Percentiles rank a stretch among this genome's conserved stretches.
Evolutionary conservation across 2,113 vertebrate genomes (phyloP).

Genomic region (Thomomys bottae): DNA sequence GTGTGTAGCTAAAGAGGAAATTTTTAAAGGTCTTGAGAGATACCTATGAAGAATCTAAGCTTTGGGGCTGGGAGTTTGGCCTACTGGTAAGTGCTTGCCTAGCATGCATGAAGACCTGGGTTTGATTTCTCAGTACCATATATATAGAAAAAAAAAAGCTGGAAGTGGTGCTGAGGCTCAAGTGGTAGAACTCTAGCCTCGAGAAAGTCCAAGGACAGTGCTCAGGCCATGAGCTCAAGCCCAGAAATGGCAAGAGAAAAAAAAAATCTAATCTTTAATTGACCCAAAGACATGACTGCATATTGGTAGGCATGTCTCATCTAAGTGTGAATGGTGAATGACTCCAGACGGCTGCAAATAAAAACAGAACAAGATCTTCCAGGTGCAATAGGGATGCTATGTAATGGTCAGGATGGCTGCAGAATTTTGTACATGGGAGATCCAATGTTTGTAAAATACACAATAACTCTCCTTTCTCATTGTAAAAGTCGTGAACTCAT

Average conservation of each 20-base stretch:
- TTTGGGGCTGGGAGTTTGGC: too few species aligned
- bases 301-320: neutral
- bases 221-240: too few species aligned
- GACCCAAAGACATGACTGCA: neutral
- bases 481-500: neutral
- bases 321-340: neutral
- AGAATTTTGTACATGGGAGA: neutral
- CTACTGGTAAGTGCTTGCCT: too few species aligned
- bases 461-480: neutral
- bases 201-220: too few species aligned
- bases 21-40: slow-evolving; percentile 3
- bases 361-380: slow-evolving; percentile 17
- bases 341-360: slow-evolving; percentile 13
- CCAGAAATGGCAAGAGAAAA: too few species aligned
- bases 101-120: too few species aligned
- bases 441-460: neutral
- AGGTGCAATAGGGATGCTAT: neutral
- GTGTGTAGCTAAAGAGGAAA: too few species aligned
- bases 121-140: too few species aligned
- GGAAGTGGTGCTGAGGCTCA: too few species aligned
- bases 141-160: too few species aligned
- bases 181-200: too few species aligned
- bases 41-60: neutral
- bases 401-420: neutral
- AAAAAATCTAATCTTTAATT: neutral